Conservation (phyloP, 2,888 invertebrate species). For the Oscheius sp. region DNA sequence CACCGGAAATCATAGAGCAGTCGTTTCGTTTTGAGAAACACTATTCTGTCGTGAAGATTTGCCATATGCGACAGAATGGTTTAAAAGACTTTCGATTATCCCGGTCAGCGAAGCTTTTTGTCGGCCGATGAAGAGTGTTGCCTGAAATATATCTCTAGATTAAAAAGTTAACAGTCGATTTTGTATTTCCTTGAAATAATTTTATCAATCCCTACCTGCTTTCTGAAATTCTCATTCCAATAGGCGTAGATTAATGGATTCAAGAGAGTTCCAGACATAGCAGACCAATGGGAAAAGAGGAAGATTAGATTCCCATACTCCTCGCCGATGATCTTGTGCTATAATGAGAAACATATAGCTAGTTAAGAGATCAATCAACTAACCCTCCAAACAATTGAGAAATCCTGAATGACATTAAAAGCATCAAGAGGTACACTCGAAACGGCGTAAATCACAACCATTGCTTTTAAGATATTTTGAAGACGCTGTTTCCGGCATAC, state of each 20-base stretch:
- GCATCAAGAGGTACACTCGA: conserved; percentile 77
- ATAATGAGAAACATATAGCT: not conserved
- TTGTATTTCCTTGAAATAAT: not conserved
- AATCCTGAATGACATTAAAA: conserved; percentile 59
- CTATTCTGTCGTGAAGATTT: conserved; percentile 7
- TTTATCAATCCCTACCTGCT: no score
- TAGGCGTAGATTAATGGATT: conserved; percentile 78
- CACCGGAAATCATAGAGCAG: not conserved
- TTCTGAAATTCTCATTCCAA: conserved; percentile 59
- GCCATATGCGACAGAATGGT: not conserved
- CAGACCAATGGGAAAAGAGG: conserved; percentile 85
- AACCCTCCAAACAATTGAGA: conserved; percentile 51
- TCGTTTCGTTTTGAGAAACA: not conserved
- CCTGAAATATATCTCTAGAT: no score
- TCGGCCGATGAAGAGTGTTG: conserved; percentile 3
- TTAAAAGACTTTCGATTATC: not conserved
- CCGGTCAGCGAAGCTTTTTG: conserved; percentile 17
- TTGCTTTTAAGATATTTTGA: conserved; percentile 93
- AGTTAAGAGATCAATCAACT: not conserved
- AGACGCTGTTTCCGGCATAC: conserved; percentile 88
- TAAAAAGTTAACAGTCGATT: no score
- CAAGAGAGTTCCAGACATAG: conserved; percentile 92
- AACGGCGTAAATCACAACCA: conserved; percentile 90
- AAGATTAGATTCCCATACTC: conserved; percentile 74
- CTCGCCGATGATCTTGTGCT: conserved; percentile 1